A percentile compares a stretch with the other conserved stretches of the same genome.
Conservation (phyloP, 2,113 vertebrate genomes). For the Emydura subglobosa region DNA sequence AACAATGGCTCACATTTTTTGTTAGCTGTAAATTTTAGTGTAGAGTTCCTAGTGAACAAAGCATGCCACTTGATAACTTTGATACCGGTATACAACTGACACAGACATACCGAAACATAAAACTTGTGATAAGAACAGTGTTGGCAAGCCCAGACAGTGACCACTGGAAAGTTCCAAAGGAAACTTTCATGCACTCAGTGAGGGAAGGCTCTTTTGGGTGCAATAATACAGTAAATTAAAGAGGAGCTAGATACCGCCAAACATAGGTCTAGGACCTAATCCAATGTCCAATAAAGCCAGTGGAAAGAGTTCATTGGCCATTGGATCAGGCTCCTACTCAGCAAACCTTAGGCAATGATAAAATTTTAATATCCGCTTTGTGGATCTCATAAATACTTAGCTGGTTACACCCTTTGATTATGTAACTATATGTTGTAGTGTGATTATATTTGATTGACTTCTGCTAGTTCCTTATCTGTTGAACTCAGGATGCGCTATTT, state of each 20-base stretch:
- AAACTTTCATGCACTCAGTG: conserved; percentile 12
- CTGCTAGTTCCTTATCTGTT: background rate
- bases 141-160: conserved; percentile 32
- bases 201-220: conserved; percentile 6
- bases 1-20: conserved; percentile 21
- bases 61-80: conserved; percentile 9
- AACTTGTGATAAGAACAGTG: conserved; percentile 14
- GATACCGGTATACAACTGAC: conserved; percentile 24
- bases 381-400: background rate
- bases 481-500: background rate
- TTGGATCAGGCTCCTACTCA: background rate
- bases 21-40: conserved; percentile 52
- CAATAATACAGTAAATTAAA: conserved; percentile 23
- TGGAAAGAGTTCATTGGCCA: background rate
- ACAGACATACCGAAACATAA: conserved; percentile 49
- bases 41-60: conserved; percentile 16
- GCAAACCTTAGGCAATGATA: background rate
- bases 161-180: conserved; percentile 41
- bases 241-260: background rate
- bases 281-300: background rate
- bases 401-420: background rate
- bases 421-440: background rate
- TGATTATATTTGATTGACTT: background rate
- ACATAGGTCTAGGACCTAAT: background rate
- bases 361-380: background rate